Conservation (phyloP, 2,113 vertebrate genomes). For the Hepsetus odoe region DNA sequence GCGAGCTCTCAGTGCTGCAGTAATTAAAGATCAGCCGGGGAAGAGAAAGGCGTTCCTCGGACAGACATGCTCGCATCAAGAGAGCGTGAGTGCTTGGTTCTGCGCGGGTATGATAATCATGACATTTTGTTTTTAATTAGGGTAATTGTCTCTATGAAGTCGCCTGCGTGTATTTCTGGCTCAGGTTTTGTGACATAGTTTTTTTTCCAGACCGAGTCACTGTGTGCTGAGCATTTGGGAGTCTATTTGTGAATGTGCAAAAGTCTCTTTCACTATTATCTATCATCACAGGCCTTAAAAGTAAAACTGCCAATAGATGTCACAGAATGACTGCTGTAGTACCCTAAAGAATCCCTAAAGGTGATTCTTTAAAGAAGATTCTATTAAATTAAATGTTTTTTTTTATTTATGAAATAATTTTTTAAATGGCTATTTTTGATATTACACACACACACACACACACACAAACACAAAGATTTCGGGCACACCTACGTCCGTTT, state of each 20-base stretch:
- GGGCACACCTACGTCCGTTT: no score
- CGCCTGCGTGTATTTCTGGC: slow-evolving; percentile 21
- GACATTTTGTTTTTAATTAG: slow-evolving; percentile 49
- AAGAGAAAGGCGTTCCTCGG: slow-evolving; percentile 16
- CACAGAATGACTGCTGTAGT: no score
- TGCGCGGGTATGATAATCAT: slow-evolving; percentile 48
- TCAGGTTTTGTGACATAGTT: neutral
- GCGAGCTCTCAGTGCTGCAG: neutral
- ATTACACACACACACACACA: no score
- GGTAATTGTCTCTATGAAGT: slow-evolving; percentile 48
- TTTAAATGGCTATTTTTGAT: no score
- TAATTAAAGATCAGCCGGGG: slow-evolving; percentile 39
- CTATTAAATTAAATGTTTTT: no score
- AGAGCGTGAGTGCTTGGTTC: slow-evolving; percentile 16
- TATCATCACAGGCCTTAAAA: no score
- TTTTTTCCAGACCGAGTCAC: slow-evolving; percentile 7
- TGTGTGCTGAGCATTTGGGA: slow-evolving; percentile 7
- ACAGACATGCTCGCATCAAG: slow-evolving; percentile 34
- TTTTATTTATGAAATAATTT: no score
- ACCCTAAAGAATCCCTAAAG: no score
- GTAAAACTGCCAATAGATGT: no score
- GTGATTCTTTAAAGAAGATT: no score
- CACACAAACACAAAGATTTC: no score
- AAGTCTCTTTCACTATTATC: neutral
- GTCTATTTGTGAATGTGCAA: slow-evolving; percentile 6